A percentile compares a stretch with the other conserved stretches of the same genome.
Conservation (phyloP, 1,140 invertebrate species). For the Saxidomus purpurata region DNA sequence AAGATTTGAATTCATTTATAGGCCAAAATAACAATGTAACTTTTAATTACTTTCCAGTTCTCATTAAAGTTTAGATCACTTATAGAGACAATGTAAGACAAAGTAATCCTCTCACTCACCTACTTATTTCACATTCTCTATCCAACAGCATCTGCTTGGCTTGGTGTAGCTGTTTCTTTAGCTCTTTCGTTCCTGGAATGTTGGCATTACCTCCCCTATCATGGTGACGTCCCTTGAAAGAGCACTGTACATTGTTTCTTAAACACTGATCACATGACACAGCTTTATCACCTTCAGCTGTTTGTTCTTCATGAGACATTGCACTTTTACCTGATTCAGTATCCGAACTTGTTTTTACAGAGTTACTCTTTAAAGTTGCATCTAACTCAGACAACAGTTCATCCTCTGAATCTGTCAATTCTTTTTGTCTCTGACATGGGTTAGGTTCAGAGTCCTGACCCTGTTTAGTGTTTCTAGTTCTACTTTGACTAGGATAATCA, state of each 20-base stretch:
- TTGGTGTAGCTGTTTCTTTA: slow-evolving; percentile 59
- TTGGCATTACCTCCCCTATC: slow-evolving; percentile 16
- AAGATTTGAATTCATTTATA: too few relatives aligned
- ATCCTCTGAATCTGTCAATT: slow-evolving; percentile 43
- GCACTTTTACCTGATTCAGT: slow-evolving; percentile 4
- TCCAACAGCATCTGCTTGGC: slow-evolving; percentile 55
- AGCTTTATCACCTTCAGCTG: not conserved
- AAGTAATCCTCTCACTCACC: too few relatives aligned
- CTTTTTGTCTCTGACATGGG: not conserved
- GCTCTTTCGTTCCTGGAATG: slow-evolving; percentile 8
- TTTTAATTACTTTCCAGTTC: too few relatives aligned
- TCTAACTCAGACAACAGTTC: slow-evolving; percentile 62
- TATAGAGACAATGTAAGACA: too few relatives aligned
- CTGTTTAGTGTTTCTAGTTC: not conserved
- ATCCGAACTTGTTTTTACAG: not conserved
- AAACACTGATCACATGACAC: slow-evolving; percentile 58
- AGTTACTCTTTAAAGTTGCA: slow-evolving; percentile 53
- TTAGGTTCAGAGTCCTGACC: not conserved
- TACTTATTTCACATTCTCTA: slow-evolving; percentile 65
- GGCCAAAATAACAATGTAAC: too few relatives aligned
- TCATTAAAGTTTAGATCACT: too few relatives aligned
- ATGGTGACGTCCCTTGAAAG: slow-evolving; percentile 7
- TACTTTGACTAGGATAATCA: not conserved
- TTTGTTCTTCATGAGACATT: slow-evolving; percentile 55
- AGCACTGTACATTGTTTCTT: slow-evolving; percentile 51